Base-by-base conservation (phyloP, 2,888 invertebrate genomes). In the Ochropleura plecta region DNA sequence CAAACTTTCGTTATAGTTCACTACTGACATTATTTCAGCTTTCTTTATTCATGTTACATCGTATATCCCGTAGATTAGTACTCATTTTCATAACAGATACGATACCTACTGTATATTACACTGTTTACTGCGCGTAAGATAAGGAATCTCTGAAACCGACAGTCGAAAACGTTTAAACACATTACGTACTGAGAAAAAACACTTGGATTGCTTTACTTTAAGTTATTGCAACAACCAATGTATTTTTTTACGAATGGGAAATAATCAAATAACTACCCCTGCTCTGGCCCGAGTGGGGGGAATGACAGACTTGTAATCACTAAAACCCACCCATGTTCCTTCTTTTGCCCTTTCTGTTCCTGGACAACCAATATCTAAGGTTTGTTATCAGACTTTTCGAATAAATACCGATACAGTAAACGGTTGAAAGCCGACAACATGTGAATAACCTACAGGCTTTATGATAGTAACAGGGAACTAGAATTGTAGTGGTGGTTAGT, bases 401-500 rank as follows among this genome's bases (percentile, higher is more conserved):
- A 66, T 62, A 59, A 63, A 82, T 77, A 76, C 57, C 16, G 16
- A 5, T 46, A 46, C 49, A 66, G 42, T 65, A 62, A 18, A 51
- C 12, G 51, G 53, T 68, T 65, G 62, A 76, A 82, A 82, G 49
- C 20, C 12, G 30, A 71, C n/a, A n/a, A 59, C 57, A 76, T 53
- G 62, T 49, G 62, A 70, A 82, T 62, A 55, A 77, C 59, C 49
- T 66, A 42, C 60, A 18, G 66, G 68, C 46, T 69, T 69, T 60
- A 40, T 64, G 59, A 78, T 69, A 78, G 71, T 85, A 69, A 55
- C 59, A 55, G 63, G 62, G 69, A 63, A n/a, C 63, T 55, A 59
- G 48, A 76, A 76, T 85, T 60, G 69, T 82, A 42, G 83, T 48
- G 40, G 42, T 85, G 68, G 70, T 73, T 72, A 85, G 66, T 82